A percentile compares a stretch with the other conserved stretches of the same genome.
These are phyloP conservation scores for Epinephelus moara DNA, from an alignment of 2,113 vertebrate genomes.

Conservation along the genomic window DNA sequence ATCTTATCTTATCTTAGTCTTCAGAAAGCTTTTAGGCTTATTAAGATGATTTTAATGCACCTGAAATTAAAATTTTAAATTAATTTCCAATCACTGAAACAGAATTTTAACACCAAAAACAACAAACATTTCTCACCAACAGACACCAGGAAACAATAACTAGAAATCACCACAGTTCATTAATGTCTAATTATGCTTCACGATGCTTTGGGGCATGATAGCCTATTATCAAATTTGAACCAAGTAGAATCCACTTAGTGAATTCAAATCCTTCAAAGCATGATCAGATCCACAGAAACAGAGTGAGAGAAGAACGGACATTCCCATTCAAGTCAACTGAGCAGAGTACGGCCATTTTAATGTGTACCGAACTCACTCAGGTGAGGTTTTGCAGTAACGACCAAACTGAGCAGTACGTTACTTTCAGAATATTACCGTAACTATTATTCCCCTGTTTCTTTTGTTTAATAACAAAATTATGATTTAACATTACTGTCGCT, in stretches of 20 bases:
- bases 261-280: conserved; percentile 37
- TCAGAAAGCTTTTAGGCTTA: conserved; percentile 6
- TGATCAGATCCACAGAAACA: background rate
- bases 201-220: conserved; percentile 12
- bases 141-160: conserved; percentile 22
- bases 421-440: too few relatives aligned
- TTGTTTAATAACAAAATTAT: too few relatives aligned
- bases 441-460: too few relatives aligned
- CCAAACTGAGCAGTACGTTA: too few relatives aligned
- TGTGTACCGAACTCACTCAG: too few relatives aligned
- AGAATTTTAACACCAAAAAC: background rate
- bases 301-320: too few relatives aligned
- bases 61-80: conserved; percentile 6
- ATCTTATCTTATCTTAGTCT: too few relatives aligned
- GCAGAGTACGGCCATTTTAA: background rate
- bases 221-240: conserved; percentile 24
- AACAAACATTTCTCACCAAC: background rate
- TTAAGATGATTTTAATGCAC: background rate
- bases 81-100: conserved; percentile 6
- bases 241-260: conserved; percentile 11
- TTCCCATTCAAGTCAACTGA: too few relatives aligned
- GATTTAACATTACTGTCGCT: too few relatives aligned
- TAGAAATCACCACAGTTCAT: conserved; percentile 20
- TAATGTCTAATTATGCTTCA: conserved; percentile 38
- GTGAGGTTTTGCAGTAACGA: too few relatives aligned